Conservation (phyloP, 2,797 vertebrate species). For the Acanthis flammea region DNA sequence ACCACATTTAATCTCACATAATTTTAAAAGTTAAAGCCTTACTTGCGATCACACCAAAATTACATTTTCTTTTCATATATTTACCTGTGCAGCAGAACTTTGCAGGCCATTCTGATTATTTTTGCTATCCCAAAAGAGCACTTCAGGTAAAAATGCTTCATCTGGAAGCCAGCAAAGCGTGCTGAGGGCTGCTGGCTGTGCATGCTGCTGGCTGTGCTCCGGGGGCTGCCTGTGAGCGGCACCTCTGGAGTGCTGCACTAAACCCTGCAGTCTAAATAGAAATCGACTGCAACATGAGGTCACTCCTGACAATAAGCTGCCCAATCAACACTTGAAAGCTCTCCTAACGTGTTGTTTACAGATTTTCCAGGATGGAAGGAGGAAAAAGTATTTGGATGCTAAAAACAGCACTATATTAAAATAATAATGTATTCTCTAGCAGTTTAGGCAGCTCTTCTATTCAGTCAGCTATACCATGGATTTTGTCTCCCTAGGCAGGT, state of each 20-base stretch:
- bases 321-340: conserved; percentile 68
- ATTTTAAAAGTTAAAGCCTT: background rate
- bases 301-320: conserved; percentile 71
- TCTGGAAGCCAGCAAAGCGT: conserved; percentile 50
- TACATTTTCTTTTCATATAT: background rate
- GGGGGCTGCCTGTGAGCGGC: conserved; percentile 59
- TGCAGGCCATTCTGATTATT: conserved; percentile 80
- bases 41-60: background rate
- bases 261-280: conserved; percentile 75
- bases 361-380: background rate
- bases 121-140: conserved; percentile 80
- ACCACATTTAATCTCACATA: background rate
- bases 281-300: conserved; percentile 74
- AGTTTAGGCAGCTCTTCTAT: background rate
- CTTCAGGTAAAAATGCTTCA: conserved; percentile 77
- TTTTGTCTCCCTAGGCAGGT: background rate
- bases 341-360: background rate
- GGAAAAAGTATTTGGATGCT: background rate
- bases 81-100: conserved; percentile 87
- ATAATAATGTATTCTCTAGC: background rate
- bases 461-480: background rate
- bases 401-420: background rate
- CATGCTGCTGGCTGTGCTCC: conserved; percentile 73
- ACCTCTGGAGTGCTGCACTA: conserved; percentile 83
- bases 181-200: conserved; percentile 60